Base-by-base conservation (phyloP, 35 echinoderm and acorn worm species). In the Antedon bifida region DNA sequence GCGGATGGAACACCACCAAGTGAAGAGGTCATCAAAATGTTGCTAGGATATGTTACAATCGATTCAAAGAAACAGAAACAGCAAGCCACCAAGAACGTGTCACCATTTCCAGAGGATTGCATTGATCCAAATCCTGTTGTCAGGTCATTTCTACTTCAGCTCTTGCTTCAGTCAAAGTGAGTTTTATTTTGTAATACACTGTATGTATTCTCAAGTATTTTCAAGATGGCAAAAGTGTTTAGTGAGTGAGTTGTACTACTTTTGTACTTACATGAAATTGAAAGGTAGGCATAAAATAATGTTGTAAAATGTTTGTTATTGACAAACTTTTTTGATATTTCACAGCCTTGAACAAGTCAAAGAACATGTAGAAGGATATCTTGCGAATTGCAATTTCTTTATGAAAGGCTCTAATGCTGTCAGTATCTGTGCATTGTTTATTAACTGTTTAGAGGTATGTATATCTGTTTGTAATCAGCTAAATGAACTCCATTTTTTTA, bases 101-200 rank as follows among this genome's bases (percentile, higher is more conserved):
- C 83, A 0, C 46, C 73, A 11, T 74, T 75, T 33, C 46, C 64
- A 30, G 83, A 74, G 28, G 83, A 84, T 73, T 73, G 83, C 21
- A 84, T 84, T 34, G 83, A 84, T 75, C 83, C 83, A 36, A 84
- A 75, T 84, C 83, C 83, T 9, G 83, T 84, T 33, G 73, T 84
- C 32, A 16, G 83, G 35, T 84, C 83, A 0, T 73, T 84, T 33
- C 34, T 84, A 28, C 73, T 84, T 3, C 83, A 84, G 26, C 73
- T 84, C 26, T 34, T 84, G 51, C 73, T 84, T 26, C 44, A 75
- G 35, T 84, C 83, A 31, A 84, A 35, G 83, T 84, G 36, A 75
- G 31, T n/a, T n/a, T n/a, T n/a, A n/a, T n/a, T n/a, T n/a, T n/a
- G n/a, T n/a, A n/a, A n/a, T n/a, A n/a, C n/a, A n/a, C n/a, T n/a